These are phyloP conservation scores for Clarias platycephalus DNA, from an alignment of 2,797 vertebrate genomes.

Conservation along the genomic window DNA sequence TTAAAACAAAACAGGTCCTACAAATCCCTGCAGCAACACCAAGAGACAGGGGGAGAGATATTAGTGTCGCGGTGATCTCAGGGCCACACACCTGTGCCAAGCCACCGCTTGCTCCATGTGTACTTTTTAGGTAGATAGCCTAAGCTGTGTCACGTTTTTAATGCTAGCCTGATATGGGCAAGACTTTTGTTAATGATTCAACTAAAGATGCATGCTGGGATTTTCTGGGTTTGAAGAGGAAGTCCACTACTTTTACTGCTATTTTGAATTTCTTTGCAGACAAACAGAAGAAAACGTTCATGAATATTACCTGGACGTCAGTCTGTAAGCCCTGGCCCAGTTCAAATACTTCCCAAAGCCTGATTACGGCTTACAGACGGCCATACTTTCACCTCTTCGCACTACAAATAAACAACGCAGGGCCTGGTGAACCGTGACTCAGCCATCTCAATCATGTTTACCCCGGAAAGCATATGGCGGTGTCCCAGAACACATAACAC, in stretches of 20 bases:
- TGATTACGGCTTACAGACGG: background rate
- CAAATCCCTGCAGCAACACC: conserved; percentile 33
- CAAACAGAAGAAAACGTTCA: background rate
- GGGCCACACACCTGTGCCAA: conserved; percentile 12
- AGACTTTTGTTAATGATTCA: background rate
- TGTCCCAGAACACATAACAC: conserved; percentile 33
- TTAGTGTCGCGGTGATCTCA: conserved; percentile 27
- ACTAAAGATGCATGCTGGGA: background rate
- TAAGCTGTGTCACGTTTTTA: background rate
- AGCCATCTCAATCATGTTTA: conserved; percentile 47
- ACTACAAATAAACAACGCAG: conserved; percentile 39
- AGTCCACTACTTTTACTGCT: too few species aligned
- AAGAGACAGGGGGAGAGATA: conserved; percentile 24
- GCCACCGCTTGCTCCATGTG: background rate
- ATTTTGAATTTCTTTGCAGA: background rate
- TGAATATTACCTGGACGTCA: background rate
- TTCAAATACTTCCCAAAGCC: background rate
- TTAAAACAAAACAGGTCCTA: conserved; percentile 53
- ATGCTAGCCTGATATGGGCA: background rate
- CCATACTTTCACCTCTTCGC: background rate
- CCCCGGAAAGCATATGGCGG: conserved; percentile 30
- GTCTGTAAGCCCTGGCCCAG: background rate
- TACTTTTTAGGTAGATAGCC: conserved; percentile 23
- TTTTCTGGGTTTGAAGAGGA: background rate
- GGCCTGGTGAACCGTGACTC: conserved; percentile 35